Evolutionary conservation across 1,140 invertebrate genomes (phyloP).

Genomic region (Thaumatotibia leucotreta): DNA sequence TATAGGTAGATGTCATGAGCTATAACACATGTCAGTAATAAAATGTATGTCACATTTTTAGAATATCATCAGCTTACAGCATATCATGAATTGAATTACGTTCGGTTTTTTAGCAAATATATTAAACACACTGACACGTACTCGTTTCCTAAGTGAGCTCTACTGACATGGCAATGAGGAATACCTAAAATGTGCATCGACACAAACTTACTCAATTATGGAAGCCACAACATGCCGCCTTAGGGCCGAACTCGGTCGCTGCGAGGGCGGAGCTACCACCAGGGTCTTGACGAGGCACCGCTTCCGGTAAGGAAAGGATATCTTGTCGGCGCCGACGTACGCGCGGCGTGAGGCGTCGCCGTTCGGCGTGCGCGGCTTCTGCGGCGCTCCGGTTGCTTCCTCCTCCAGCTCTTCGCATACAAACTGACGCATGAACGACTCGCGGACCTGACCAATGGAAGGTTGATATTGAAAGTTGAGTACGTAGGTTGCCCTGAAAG

Average conservation of each 20-base stretch:
- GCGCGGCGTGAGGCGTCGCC: conserved; percentile 54
- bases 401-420: conserved; percentile 92
- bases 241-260: conserved; percentile 58
- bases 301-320: conserved; percentile 65
- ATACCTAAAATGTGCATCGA: too few relatives aligned
- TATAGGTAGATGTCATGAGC: too few relatives aligned
- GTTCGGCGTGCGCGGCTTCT: conserved; percentile 11
- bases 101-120: too few relatives aligned
- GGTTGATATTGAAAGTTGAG: too few relatives aligned
- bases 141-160: too few relatives aligned
- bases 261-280: conserved; percentile 62
- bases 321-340: conserved; percentile 60
- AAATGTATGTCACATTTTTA: too few relatives aligned
- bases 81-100: too few relatives aligned
- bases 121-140: too few relatives aligned
- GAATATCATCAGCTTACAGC: too few relatives aligned
- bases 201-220: conserved; percentile 63
- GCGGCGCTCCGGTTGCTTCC: conserved; percentile 66
- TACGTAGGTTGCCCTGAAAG: too few relatives aligned
- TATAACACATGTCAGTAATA: too few relatives aligned
- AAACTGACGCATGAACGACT: conserved; percentile 99
- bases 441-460: conserved; percentile 93
- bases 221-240: conserved; percentile 60
- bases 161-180: too few relatives aligned
- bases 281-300: conserved; percentile 63